Base-by-base conservation (phyloP, 2,888 invertebrate species). In the Deladenus siricidicola region DNA sequence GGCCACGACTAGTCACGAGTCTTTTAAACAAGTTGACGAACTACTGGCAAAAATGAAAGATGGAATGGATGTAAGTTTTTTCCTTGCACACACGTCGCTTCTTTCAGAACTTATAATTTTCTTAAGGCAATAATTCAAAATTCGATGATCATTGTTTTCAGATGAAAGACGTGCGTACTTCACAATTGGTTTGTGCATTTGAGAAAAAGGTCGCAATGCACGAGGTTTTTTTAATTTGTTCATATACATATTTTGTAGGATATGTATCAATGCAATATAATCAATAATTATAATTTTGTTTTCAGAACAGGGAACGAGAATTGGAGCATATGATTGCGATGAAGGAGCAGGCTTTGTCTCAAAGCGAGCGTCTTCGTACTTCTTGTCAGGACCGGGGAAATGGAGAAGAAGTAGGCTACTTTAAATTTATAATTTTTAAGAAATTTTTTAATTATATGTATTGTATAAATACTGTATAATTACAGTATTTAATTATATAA, bases 271-370 rank as follows among this genome's bases (percentile, higher is more conserved):
- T 17, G 19, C 28, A 28, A 19, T 54, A 3, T 39, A 23, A 6
- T 47, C 24, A 14, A 19, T 4, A 26, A 3, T 24, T 4, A 28
- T n/a, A n/a, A n/a, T n/a, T n/a, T n/a, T n/a, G n/a, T n/a, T 55
- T 47, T 34, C 19, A 73, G 65, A 52, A 50, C 3, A 53, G 68
- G 23, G 80, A 80, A 59, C 72, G 76, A 44, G 80, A 81, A 54
- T 69, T 81, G 19, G 79, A 81, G 60, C 76, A 78, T 45, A 64
- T 81, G 28, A 64, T 81, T 47, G 78, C 79, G 42, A 77, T 80
- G 26, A 81, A 81, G 67, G 73, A 79, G 14, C 64, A 79, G 47
- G 79, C 80, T 1, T 63, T 81, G 43, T 67, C 71, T 1, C 81
- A 81, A 65, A 79, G 79, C 30, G 81, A 81, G 68, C 63, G 79